Conservation (phyloP, 2,113 vertebrate genomes). For the Mirza zaza region DNA sequence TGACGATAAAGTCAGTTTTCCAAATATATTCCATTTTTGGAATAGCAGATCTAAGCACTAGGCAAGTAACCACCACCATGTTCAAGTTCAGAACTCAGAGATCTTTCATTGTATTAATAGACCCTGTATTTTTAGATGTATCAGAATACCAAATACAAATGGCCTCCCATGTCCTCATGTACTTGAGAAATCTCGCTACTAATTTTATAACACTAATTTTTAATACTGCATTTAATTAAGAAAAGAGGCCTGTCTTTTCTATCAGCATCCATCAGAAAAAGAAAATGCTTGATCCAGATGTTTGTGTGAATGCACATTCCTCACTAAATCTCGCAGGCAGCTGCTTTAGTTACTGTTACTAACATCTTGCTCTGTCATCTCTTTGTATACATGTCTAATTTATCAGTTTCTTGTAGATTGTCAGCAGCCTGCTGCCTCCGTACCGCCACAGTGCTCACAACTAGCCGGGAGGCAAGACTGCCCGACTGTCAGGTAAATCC, state of each 20-base stretch:
- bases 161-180: not conserved
- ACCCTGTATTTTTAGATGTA: conserved; percentile 9
- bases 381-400: conserved; percentile 99
- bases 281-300: conserved; percentile 15
- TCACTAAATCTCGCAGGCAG: conserved; percentile 86
- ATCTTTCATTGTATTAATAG: not conserved
- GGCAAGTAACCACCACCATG: not conserved
- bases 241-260: not conserved
- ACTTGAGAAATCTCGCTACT: conserved; percentile 29
- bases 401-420: conserved; percentile 99
- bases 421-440: conserved; percentile 99
- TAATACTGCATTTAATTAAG: not conserved
- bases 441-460: conserved; percentile 96
- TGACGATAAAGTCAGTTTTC: not conserved
- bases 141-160: not conserved
- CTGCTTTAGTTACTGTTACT: conserved; percentile 80
- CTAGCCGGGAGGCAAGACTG: conserved; percentile 92
- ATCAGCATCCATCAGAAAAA: conserved; percentile 11
- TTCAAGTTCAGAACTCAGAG: not conserved
- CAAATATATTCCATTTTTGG: conserved; percentile 13
- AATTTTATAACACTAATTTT: conserved; percentile 27
- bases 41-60: not conserved
- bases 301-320: conserved; percentile 79
- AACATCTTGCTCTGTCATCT: conserved; percentile 91
- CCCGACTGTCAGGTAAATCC: conserved; percentile 92